Evolutionary conservation across 1,140 invertebrate species (phyloP).

Genomic region (Matsumurasca onukii): DNA sequence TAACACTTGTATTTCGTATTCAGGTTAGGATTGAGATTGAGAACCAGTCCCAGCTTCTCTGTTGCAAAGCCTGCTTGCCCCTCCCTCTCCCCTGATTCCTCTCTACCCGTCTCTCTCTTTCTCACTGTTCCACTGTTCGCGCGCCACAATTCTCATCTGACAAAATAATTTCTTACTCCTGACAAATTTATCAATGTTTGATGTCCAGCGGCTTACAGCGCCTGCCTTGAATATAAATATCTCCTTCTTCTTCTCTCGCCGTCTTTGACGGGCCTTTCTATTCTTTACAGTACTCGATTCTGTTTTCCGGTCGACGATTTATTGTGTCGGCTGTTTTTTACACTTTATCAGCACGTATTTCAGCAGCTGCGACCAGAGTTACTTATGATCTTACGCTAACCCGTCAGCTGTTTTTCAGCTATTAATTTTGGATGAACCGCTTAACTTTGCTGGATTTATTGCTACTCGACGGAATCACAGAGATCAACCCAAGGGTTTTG

Average conservation of each 20-base stretch:
- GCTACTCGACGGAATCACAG: too few species aligned
- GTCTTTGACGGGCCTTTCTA: constrained; percentile 8
- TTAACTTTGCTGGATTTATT: too few species aligned
- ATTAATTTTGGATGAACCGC: too few species aligned
- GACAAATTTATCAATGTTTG: constrained; percentile 31
- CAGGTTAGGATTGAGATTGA: constrained; percentile 12
- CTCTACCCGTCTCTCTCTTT: constrained; percentile 28
- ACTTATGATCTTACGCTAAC: neutral
- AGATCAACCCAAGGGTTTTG: too few species aligned
- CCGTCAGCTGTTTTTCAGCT: too few species aligned
- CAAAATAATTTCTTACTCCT: constrained; percentile 33
- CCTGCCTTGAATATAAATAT: constrained; percentile 27
- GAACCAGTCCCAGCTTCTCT: constrained; percentile 20
- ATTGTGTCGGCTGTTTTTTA: neutral
- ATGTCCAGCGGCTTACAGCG: constrained; percentile 9
- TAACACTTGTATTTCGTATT: constrained; percentile 27
- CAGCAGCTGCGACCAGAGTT: neutral
- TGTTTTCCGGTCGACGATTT: neutral
- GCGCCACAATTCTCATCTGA: constrained; percentile 28
- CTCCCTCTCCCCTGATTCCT: too few species aligned
- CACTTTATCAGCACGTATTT: neutral
- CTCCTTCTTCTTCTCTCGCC: neutral
- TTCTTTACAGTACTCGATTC: constrained; percentile 2
- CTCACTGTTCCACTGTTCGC: constrained; percentile 17
- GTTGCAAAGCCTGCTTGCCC: neutral